These are phyloP conservation scores for Drosophila repletoides DNA, from an alignment of 1,140 invertebrate species.

Conservation along the genomic window DNA sequence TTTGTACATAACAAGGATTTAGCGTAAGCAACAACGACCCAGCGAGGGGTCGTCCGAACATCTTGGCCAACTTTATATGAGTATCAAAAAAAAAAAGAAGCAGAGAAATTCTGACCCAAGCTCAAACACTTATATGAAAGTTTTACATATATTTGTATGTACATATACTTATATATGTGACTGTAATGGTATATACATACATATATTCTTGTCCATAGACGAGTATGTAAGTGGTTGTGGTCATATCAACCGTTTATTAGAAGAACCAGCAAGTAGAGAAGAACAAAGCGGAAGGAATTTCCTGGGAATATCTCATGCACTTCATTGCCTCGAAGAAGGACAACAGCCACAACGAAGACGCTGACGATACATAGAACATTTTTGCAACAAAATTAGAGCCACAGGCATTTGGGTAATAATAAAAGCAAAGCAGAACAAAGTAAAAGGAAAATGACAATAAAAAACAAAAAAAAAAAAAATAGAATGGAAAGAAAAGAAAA, in stretches of 20 bases:
- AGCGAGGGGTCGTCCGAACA: slow-evolving; percentile 38
- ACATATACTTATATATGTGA: slow-evolving; percentile 11
- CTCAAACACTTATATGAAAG: slow-evolving; percentile 33
- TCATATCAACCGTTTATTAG: slow-evolving; percentile 62
- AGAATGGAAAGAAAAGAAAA: slow-evolving; percentile 20
- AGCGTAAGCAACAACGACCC: slow-evolving; percentile 65
- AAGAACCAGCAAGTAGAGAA: slow-evolving; percentile 61
- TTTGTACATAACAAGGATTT: slow-evolving; percentile 79
- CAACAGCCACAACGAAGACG: neutral
- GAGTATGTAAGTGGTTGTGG: slow-evolving; percentile 42
- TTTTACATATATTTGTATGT: slow-evolving; percentile 2
- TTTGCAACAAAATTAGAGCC: slow-evolving; percentile 73
- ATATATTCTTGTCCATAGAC: slow-evolving; percentile 12
- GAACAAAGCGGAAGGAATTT: slow-evolving; percentile 59
- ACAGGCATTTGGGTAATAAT: slow-evolving; percentile 72
- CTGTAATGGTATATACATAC: slow-evolving; percentile 3
- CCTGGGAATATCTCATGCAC: slow-evolving; percentile 73
- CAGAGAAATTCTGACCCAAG: slow-evolving; percentile 58
- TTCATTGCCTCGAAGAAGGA: slow-evolving; percentile 61
- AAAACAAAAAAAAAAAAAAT: slow-evolving; percentile 29
- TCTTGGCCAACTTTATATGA: slow-evolving; percentile 30
- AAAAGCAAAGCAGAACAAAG: slow-evolving; percentile 35
- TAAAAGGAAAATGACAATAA: slow-evolving; percentile 15
- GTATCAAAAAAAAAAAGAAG: slow-evolving; percentile 55
- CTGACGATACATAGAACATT: slow-evolving; percentile 66